A percentile compares a stretch with the other conserved stretches of the same genome.
These are phyloP conservation scores for Siniperca chuatsi DNA, from an alignment of 2,113 vertebrate genomes.

Conservation along the genomic window DNA sequence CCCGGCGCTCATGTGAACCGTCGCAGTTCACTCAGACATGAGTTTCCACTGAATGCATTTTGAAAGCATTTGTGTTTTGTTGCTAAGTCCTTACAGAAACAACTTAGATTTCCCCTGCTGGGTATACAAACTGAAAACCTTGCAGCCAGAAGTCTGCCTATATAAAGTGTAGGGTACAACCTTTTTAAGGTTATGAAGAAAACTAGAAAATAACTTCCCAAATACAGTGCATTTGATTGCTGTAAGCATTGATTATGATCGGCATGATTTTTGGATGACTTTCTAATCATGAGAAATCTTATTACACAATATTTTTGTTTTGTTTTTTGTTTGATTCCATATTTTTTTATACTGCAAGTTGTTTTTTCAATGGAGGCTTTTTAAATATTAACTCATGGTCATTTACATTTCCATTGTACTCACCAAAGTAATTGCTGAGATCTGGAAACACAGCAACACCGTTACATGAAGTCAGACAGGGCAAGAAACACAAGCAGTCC, in stretches of 20 bases:
- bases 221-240: not conserved
- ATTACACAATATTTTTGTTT: not conserved
- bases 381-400: not conserved
- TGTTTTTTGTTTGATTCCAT: not conserved
- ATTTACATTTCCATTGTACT: not conserved
- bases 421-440: not conserved
- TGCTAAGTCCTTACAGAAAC: conserved; percentile 7
- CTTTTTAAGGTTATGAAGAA: not conserved
- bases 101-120: not conserved
- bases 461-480: not conserved
- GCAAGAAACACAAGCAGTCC: not conserved
- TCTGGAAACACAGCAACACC: not conserved
- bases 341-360: not conserved
- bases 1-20: conserved; percentile 28
- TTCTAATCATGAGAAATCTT: not conserved
- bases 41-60: conserved; percentile 47
- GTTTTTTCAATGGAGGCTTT: not conserved
- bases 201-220: not conserved
- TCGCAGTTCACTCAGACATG: conserved; percentile 8
- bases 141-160: not conserved
- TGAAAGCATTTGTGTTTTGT: conserved; percentile 15
- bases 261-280: not conserved
- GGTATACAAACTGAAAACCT: not conserved
- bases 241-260: not conserved
- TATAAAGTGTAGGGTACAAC: not conserved